Evolutionary conservation across 2,888 invertebrate species (phyloP), one percentile per base, ranked within the genome.

Genomic region (Ephialtes manifestator): DNA sequence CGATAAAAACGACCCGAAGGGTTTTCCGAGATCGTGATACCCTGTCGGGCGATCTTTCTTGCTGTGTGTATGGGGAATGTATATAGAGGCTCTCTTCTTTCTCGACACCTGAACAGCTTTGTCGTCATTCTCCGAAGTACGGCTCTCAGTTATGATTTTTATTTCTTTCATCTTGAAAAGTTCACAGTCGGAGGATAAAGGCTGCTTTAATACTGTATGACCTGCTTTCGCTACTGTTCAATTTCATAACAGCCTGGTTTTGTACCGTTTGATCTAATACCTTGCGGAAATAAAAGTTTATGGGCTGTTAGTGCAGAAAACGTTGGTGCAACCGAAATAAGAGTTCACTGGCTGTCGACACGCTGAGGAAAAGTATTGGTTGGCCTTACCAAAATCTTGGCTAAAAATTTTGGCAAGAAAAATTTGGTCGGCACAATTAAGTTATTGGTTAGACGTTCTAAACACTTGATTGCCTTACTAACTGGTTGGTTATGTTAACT

Each of bases 1-100:
- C 80, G 82, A 86, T 86, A 85, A 85, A 87, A 84, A 81, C 81
- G 72, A 68, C 72, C 72, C 53, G 46, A 71, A 74, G 68, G 70
- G 70, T 76, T 75, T 71, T 39, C 39, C 55, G 48, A 24, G 75
- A 46, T 28, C n/a, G 48, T 60, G 77, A 60, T 63, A 65, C 35
- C 48, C 75, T 43, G 53, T 31, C 68, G 46, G 10, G 63, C 46
- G 70, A 74, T 67, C 43, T 78, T 75, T 43, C 10, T 68, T 58
- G 39, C 39, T 28, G 70, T 18, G 51, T 68, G 48, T 20, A 63
- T 63, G 18, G 4, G 20, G 4, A 5, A 65, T n/a, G 70, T 5
- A 60, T 11, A 43, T 28, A 18, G 53, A 20, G 20, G n/a, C 18
- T 55, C 46, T 28, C 46, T 53, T 39, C 46, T 77, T 28, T 46